These are phyloP conservation scores for Platorchestia sp. DNA, from an alignment of 1,140 invertebrate genomes.

Conservation along the genomic window DNA sequence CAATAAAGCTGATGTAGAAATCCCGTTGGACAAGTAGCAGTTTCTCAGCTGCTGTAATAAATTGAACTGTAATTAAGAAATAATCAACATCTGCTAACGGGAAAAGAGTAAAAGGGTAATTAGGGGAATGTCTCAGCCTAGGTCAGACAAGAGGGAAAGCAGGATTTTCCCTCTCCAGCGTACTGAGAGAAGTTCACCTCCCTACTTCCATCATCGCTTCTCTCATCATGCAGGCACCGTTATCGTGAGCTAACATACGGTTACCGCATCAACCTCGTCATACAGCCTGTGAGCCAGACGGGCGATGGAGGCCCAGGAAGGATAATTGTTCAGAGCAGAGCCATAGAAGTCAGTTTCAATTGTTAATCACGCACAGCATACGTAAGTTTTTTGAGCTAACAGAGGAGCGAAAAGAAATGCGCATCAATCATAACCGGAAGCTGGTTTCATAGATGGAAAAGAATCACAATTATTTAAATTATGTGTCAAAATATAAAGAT, in stretches of 20 bases:
- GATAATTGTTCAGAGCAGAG: not conserved
- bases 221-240: not conserved
- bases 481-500: not conserved
- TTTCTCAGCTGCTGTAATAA: too few relatives aligned
- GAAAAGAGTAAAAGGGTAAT: too few relatives aligned
- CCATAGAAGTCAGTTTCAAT: not conserved
- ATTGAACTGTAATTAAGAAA: too few relatives aligned
- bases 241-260: not conserved
- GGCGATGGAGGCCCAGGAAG: not conserved
- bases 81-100: too few relatives aligned
- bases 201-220: not conserved
- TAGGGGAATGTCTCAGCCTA: not conserved
- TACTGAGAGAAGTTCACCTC: not conserved
- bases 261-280: not conserved
- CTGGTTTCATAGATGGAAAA: not conserved
- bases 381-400: not conserved
- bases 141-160: not conserved
- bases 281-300: not conserved
- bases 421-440: not conserved
- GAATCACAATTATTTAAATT: not conserved
- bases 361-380: not conserved
- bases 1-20: too few relatives aligned
- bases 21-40: too few relatives aligned
- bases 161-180: not conserved
- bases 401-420: not conserved